Conservation (phyloP, 2,797 vertebrate species). For the Coluber constrictor region DNA sequence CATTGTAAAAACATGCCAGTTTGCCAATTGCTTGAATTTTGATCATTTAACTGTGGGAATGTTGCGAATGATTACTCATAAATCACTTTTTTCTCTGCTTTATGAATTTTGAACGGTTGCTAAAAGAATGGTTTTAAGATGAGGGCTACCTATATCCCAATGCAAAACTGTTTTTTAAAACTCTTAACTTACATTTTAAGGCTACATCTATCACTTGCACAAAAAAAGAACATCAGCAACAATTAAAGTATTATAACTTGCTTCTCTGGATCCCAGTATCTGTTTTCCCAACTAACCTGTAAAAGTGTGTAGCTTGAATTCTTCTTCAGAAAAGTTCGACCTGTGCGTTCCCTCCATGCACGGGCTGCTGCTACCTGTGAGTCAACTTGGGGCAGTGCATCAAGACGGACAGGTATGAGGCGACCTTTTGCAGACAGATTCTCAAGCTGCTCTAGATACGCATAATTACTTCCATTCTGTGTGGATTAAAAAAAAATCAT, state of each 20-base stretch:
- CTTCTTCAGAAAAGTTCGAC: constrained; percentile 95
- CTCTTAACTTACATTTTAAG: background rate
- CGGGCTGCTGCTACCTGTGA: constrained; percentile 92
- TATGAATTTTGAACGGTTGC: background rate
- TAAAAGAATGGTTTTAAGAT: background rate
- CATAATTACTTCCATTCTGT: constrained; percentile 87
- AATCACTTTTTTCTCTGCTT: background rate
- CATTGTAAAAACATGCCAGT: background rate
- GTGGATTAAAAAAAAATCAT: background rate
- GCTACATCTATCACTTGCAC: background rate
- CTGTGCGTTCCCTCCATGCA: constrained; percentile 94
- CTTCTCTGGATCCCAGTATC: background rate
- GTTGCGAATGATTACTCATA: background rate
- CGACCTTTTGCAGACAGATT: constrained; percentile 87
- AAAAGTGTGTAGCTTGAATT: constrained; percentile 93
- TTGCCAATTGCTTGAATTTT: background rate
- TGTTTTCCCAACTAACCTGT: constrained; percentile 74
- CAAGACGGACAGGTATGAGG: constrained; percentile 90
- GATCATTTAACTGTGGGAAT: background rate
- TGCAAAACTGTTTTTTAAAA: background rate
- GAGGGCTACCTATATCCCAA: background rate
- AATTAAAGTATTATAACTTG: background rate
- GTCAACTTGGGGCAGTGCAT: constrained; percentile 90
- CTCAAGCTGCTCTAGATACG: constrained; percentile 95
- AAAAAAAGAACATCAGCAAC: background rate